Evolutionary conservation across 2,888 invertebrate genomes (phyloP), one percentile per base, ranked within the genome.

Genomic region (Dicroscelio sp.): DNA sequence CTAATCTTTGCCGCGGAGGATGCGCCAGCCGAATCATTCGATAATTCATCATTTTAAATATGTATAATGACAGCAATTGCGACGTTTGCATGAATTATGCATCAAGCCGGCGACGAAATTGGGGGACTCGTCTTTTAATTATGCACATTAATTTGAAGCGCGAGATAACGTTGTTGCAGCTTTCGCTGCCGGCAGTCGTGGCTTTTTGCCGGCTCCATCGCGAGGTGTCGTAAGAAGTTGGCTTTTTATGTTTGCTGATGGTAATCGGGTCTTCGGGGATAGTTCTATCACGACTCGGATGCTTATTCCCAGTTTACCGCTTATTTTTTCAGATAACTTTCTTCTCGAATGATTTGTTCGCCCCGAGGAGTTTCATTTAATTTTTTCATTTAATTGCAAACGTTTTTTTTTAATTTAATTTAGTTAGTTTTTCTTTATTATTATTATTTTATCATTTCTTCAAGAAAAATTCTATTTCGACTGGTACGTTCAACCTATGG

Each of bases 71-170:
- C n/a, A n/a, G n/a, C n/a, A n/a, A n/a, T n/a, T n/a, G n/a, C n/a
- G n/a, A n/a, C n/a, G 43, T 43, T 43, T 14, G 8, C 55, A 43
- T 69, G 69, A 38, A 69, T 69, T 69, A 69, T 69, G 69, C 43
- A 69, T 69, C 5, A 69, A n/a, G n/a, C 65, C 20, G n/a, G 1
- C 2, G n/a, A n/a, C n/a, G n/a, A n/a, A n/a, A n/a, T 67, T 35
- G 35, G 65, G 35, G 25, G 65, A 33, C n/a, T 33, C 20, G 33
- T 12, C 65, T 67, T 67, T 35, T 67, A 67, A 67, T 67, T 67
- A 67, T 67, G 65, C 33, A 65, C 65, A 67, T 67, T 35, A 67
- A 67, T 67, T 67, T 35, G 65, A 67, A 43, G 38, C 69, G 25
- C 38, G 43, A 43, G 69, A 43, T 43, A 69, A 69, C 35, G n/a